Base-by-base conservation (phyloP, 2,888 invertebrate species). In the Lasioglossum marginatum region DNA sequence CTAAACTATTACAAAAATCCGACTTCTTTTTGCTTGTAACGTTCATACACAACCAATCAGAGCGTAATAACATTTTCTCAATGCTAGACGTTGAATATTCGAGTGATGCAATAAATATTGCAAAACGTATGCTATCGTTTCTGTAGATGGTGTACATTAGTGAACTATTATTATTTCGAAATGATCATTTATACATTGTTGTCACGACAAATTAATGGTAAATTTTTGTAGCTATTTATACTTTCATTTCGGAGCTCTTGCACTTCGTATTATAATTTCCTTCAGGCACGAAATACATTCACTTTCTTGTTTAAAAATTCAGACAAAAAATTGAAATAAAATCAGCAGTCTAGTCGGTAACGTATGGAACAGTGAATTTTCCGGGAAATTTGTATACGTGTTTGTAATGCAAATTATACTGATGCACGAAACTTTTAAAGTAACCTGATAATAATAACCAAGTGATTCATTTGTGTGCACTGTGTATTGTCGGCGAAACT, bases 401-500 rank as follows among this genome's bases (percentile, higher is more conserved):
- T 40, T 40, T 23, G 12, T 0, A 37, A 37, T 19, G 4, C 34
- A 23, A 23, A 37, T 37, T 37, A 37, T 23, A 68, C 10, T n/a
- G 10, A 37, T 68, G 12, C 4, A 68, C 1, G n/a, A 40, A 68
- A 37, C 68, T 68, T n/a, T 10, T 1, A n/a, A 23, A 68, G 68
- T 40, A n/a, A 68, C 4, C 37, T n/a, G 37, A 68, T 23, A 37
- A 68, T 23, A 37, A n/a, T 40, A 37, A 23, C 34, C 4, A 8
- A 66, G 16, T 37, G 37, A 68, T 68, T 37, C 68, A n/a, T 68
- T 68, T 68, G 68, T 34, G 10, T 34, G 31, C 66, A 34, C 34
- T 34, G 66, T 34, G 37, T 48, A 75, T 72, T 72, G 40, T 72
- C 43, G 43, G 34, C 40, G 27, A 72, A 40, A 72, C 40, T 31